These are phyloP conservation scores for Torymus auratus DNA, from an alignment of 2,888 invertebrate species.

Conservation along the genomic window DNA sequence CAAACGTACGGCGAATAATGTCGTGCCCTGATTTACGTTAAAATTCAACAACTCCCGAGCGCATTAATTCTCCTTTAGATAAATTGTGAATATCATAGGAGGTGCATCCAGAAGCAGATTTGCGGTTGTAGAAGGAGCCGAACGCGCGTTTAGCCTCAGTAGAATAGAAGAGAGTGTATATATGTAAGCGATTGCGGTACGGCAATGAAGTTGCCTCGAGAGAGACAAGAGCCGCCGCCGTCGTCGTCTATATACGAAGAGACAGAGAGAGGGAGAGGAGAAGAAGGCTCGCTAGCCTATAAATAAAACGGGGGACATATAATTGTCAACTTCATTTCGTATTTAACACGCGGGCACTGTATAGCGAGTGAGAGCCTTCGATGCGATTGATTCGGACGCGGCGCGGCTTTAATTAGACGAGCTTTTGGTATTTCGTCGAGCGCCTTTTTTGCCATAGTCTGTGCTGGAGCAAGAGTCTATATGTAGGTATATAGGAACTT, in stretches of 20 bases:
- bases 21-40: too few species aligned
- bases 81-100: too few species aligned
- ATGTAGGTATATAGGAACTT: too few species aligned
- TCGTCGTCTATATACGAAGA: too few species aligned
- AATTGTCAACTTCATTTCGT: conserved; percentile 53
- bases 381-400: conserved; percentile 22
- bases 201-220: conserved; percentile 46
- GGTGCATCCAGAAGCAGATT: too few species aligned
- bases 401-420: conserved; percentile 30
- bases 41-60: too few species aligned
- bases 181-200: conserved; percentile 7
- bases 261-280: too few species aligned
- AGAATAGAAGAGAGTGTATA: too few species aligned
- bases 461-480: too few species aligned
- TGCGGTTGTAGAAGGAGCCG: conserved; percentile 17
- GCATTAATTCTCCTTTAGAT: too few species aligned
- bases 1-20: too few species aligned
- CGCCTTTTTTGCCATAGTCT: neutral
- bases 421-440: conserved; percentile 1
- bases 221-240: neutral
- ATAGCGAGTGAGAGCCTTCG: neutral
- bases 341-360: conserved; percentile 37
- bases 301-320: conserved; percentile 44
- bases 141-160: neutral
- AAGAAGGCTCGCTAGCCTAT: conserved; percentile 7